Conservation (phyloP, 2,113 vertebrate genomes). For the Hypomesus transpacificus region DNA sequence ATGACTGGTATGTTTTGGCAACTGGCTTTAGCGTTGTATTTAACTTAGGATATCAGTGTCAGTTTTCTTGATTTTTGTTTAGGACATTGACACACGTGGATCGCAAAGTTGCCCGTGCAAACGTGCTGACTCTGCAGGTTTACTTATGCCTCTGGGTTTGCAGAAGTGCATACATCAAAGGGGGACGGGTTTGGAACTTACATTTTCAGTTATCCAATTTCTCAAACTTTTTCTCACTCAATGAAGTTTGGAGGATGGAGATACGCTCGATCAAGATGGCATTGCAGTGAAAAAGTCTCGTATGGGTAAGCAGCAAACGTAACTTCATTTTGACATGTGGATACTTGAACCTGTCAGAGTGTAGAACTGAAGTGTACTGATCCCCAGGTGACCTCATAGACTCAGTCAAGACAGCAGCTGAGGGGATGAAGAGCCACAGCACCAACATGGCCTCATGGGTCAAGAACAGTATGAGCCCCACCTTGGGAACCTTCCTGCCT, state of each 20-base stretch:
- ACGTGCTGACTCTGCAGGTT: too few species aligned
- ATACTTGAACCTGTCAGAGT: not conserved
- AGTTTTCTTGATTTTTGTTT: too few species aligned
- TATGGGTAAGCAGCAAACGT: slow-evolving; percentile 62
- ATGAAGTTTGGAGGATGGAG: slow-evolving; percentile 67
- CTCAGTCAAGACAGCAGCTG: slow-evolving; percentile 67
- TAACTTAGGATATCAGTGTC: too few species aligned
- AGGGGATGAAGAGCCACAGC: slow-evolving; percentile 70
- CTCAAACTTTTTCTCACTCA: not conserved
- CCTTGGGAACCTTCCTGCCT: slow-evolving; percentile 58
- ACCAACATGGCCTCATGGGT: slow-evolving; percentile 69
- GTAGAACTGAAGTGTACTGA: too few species aligned
- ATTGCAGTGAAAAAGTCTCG: slow-evolving; percentile 65
- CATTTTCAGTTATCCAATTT: not conserved
- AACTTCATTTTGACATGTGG: not conserved
- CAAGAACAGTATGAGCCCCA: slow-evolving; percentile 62
- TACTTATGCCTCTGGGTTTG: too few species aligned
- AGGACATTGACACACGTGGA: too few species aligned
- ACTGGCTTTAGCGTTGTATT: not conserved
- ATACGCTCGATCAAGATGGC: slow-evolving; percentile 53
- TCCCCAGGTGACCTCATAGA: slow-evolving; percentile 68
- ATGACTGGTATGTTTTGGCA: slow-evolving; percentile 57
- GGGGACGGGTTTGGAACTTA: too few species aligned
- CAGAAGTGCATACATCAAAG: too few species aligned
- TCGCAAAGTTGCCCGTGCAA: too few species aligned